Percentiles rank a stretch among this genome's conserved stretches.
These are phyloP conservation scores for Agonum fuliginosum DNA, from an alignment of 2,888 invertebrate genomes.

Conservation along the genomic window DNA sequence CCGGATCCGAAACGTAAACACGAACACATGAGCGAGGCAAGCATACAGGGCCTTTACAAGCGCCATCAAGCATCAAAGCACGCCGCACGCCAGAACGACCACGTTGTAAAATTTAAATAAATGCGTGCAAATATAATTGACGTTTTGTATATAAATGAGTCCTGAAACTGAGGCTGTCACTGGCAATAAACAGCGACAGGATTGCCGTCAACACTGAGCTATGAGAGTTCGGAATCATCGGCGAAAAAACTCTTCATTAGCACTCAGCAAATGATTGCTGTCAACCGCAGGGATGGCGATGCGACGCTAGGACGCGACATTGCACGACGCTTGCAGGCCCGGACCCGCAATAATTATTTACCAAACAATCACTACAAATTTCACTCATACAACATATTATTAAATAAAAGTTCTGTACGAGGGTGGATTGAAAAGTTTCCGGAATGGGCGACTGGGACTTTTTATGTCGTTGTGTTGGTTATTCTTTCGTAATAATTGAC, in stretches of 20 bases:
- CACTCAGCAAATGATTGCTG: slow-evolving; percentile 73
- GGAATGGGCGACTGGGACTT: too few relatives aligned
- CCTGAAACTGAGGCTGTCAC: slow-evolving; percentile 70
- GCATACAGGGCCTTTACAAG: slow-evolving; percentile 45
- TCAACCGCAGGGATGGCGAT: slow-evolving; percentile 63
- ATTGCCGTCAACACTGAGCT: slow-evolving; percentile 69
- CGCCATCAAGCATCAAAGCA: slow-evolving; percentile 51
- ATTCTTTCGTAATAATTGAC: too few relatives aligned
- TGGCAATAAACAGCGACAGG: slow-evolving; percentile 68
- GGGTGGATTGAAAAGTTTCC: too few relatives aligned
- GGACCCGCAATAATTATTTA: neutral
- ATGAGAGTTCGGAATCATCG: slow-evolving; percentile 70
- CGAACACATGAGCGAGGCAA: slow-evolving; percentile 38
- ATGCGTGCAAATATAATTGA: slow-evolving; percentile 69
- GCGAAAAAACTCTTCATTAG: slow-evolving; percentile 73
- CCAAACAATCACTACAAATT: too few relatives aligned
- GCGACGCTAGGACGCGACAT: slow-evolving; percentile 6
- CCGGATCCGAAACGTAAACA: slow-evolving; percentile 36
- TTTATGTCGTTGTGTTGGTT: too few relatives aligned
- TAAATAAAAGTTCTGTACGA: too few relatives aligned
- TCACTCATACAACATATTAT: too few relatives aligned
- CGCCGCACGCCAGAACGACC: slow-evolving; percentile 44
- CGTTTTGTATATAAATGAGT: slow-evolving; percentile 72
- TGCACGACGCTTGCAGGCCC: slow-evolving; percentile 1
- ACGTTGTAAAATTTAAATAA: slow-evolving; percentile 55